Percentiles rank a stretch among this genome's conserved stretches.
Conservation (phyloP, 2,113 vertebrate genomes). For the Bubo bubo region DNA sequence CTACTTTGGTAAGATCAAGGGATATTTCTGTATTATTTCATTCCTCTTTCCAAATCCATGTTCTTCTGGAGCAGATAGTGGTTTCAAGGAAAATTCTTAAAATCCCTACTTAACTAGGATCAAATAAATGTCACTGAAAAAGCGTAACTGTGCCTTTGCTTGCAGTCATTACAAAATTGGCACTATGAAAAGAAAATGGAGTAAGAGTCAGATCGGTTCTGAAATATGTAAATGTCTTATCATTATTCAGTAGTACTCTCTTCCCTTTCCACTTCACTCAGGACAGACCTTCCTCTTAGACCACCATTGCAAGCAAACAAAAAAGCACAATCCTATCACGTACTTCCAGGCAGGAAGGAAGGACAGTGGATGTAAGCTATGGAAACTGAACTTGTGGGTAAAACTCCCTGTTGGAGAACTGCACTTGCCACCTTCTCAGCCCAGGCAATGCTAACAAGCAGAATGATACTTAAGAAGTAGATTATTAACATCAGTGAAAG, state of each 20-base stretch:
- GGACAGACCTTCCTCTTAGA: background rate
- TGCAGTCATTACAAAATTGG: background rate
- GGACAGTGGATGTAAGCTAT: background rate
- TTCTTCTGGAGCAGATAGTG: background rate
- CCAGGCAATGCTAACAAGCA: background rate
- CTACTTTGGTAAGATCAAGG: background rate
- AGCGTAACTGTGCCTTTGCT: background rate
- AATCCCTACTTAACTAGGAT: background rate
- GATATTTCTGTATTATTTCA: background rate
- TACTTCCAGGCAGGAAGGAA: background rate
- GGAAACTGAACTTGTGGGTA: background rate
- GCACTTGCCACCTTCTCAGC: background rate
- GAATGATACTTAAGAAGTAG: background rate
- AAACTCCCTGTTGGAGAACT: background rate
- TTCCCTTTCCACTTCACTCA: background rate
- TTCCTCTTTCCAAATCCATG: background rate
- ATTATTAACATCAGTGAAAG: background rate
- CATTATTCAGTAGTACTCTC: background rate
- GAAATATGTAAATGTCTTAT: background rate
- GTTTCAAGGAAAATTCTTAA: background rate
- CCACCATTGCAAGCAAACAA: background rate
- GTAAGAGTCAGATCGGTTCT: background rate
- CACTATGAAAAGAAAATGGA: background rate
- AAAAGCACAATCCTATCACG: background rate
- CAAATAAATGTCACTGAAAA: background rate